Evolutionary conservation across 1,140 invertebrate species (phyloP).

Genomic region (Limonius californicus): DNA sequence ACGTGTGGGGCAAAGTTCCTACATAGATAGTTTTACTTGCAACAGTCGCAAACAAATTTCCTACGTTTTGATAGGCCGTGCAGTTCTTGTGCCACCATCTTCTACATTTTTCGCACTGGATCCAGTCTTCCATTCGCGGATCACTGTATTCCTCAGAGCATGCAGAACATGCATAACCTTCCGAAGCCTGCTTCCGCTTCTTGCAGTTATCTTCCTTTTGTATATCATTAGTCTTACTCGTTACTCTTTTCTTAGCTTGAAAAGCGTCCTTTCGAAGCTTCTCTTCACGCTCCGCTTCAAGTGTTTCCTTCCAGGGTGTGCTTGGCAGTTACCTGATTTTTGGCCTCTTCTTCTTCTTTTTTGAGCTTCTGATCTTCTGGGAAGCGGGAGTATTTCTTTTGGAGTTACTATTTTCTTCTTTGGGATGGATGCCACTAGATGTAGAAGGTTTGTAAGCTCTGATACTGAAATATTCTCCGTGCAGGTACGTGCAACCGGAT

Average conservation of each 20-base stretch:
- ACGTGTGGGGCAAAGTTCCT: too few species aligned
- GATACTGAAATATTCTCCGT: neutral
- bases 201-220: neutral
- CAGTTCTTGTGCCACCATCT: too few species aligned
- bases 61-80: too few species aligned
- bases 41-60: too few species aligned
- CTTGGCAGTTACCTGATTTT: too few species aligned
- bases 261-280: neutral
- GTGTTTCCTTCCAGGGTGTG: neutral
- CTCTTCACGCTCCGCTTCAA: neutral
- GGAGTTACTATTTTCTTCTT: too few species aligned
- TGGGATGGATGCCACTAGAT: neutral
- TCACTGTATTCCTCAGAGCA: neutral
- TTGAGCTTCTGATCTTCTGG: neutral
- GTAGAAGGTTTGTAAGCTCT: neutral
- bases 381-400: neutral
- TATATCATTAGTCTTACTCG: neutral
- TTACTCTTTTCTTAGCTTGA: neutral
- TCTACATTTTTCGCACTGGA: neutral
- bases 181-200: too few species aligned
- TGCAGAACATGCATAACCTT: neutral
- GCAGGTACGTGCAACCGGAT: too few species aligned
- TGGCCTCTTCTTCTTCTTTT: neutral
- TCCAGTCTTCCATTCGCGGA: neutral
- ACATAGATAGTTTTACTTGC: too few species aligned